phyloP scores from a whole-genome alignment of 2,113 vertebrate species.

The Pedionomus torquatus region DNA sequence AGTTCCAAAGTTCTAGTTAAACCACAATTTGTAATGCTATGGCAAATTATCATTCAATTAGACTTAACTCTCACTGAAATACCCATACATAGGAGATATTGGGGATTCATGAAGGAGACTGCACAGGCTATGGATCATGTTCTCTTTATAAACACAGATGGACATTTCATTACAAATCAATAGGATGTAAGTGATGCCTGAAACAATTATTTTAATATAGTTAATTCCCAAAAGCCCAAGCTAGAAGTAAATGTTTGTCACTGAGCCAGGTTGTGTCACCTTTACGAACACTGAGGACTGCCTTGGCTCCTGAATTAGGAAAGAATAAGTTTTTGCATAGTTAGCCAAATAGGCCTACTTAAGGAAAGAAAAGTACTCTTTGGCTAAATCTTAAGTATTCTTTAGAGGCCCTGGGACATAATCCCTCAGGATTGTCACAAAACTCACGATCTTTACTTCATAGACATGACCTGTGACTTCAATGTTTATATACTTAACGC shows the following conservation, averaged over 20 bases:
- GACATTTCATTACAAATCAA: slow-evolving; percentile 62
- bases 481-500: neutral
- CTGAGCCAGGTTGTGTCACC: neutral
- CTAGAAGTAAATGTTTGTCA: neutral
- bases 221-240: slow-evolving; percentile 17
- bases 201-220: slow-evolving; percentile 58
- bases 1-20: slow-evolving; percentile 72
- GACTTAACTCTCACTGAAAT: slow-evolving; percentile 45
- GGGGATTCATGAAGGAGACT: slow-evolving; percentile 23
- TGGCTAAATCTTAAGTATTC: neutral
- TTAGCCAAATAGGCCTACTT: neutral
- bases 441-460: neutral
- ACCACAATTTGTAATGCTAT: slow-evolving; percentile 69
- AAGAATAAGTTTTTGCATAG: neutral
- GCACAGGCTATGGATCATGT: neutral
- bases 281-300: neutral
- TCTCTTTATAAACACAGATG: slow-evolving; percentile 56
- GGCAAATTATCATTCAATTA: slow-evolving; percentile 73
- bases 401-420: neutral
- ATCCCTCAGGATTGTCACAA: neutral
- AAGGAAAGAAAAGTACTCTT: neutral
- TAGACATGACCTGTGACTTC: neutral
- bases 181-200: slow-evolving; percentile 18
- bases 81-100: neutral
- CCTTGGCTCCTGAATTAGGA: neutral